Evolutionary conservation across 2,113 vertebrate genomes (phyloP), one percentile per base, ranked within the genome.

Genomic region (Oncorhynchus clarkii): DNA sequence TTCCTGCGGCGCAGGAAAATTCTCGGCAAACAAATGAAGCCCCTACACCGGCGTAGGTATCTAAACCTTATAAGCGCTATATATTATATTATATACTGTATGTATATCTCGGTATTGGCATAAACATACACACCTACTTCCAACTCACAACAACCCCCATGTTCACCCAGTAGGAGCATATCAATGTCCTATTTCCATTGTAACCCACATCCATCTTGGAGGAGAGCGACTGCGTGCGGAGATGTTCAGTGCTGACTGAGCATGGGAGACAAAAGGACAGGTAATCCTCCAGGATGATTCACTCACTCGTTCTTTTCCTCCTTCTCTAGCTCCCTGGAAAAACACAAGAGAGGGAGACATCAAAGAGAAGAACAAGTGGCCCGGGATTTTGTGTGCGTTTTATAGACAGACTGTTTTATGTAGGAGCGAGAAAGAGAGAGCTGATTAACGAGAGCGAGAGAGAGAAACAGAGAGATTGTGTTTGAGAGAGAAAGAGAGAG

Each of bases 271-370:
- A 49, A 48, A 24, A 70, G 29, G 24, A 48, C 20, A 75, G 79
- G 77, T 82, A 82, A 83, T 83, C 81, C 74, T 78, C 29, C 64
- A 27, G 78, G 75, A 81, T 86, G 83, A 86, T 80, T 86, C 69
- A 78, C 75, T 82, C 75, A 80, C 69, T 85, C 76, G 82, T 77
- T 76, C 79, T 80, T 78, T 79, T 60, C 74, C 80, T 85, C 67
- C 75, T 75, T 82, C 75, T 24, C 22, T 24, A 24, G 22, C 22
- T 24, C 22, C 80, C 78, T 79, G 67, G 86, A 82, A 57, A 83
- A 80, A 76, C 79, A 76, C 81, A 86, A 85, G 68, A 83, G 83
- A 73, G 77, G 82, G 60, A 71, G 69, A 11, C 81, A 76, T 77
- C 71, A 11, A 26, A 59, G 68, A 66, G 18, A 11, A 65, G 62